phyloP scores from a whole-genome alignment of 2,888 invertebrate species.

The Oxystoma pomonae region DNA sequence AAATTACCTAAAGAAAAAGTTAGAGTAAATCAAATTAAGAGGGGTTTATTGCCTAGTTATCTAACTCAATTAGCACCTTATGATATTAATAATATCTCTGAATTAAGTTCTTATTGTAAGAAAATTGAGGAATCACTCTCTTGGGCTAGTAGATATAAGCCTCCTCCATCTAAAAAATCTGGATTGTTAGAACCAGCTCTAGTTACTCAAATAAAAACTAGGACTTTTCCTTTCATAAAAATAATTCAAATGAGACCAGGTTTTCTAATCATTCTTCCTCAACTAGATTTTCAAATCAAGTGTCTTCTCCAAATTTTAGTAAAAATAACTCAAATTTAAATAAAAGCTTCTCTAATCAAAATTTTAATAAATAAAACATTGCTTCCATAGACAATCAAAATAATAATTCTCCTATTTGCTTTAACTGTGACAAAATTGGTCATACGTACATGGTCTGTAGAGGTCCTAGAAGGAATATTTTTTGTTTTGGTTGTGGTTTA shows the following conservation, averaged over 20 bases:
- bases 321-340: neutral
- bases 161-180: neutral
- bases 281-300: neutral
- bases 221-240: neutral
- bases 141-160: neutral
- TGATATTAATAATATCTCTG: neutral
- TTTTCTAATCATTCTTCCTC: neutral
- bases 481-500: conserved; percentile 11
- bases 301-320: no score
- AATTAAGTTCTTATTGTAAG: neutral
- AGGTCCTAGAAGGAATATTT: neutral
- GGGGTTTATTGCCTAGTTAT: no score
- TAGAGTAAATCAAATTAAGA: neutral
- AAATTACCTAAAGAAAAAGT: neutral
- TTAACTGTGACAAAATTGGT: neutral
- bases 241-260: neutral
- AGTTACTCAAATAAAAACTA: neutral
- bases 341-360: neutral
- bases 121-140: neutral
- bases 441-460: neutral
- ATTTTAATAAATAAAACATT: neutral
- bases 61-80: neutral
- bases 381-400: neutral
- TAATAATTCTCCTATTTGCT: neutral
- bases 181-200: neutral